Evolutionary conservation across 2,113 vertebrate species (phyloP).

Genomic region (Dromas ardeola): DNA sequence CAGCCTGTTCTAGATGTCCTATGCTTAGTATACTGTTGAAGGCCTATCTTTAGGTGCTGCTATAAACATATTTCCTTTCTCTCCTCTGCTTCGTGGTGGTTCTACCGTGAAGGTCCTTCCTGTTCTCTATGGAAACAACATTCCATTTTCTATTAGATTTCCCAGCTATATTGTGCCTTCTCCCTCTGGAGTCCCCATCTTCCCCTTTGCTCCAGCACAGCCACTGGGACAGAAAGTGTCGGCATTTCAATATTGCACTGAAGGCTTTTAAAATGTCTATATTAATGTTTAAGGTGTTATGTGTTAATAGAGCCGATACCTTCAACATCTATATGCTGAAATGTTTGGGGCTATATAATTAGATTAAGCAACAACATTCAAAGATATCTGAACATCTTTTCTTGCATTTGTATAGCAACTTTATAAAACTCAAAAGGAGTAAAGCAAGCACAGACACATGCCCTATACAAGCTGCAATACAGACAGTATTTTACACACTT

Average conservation of each 20-base stretch:
- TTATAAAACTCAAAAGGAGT: slow-evolving; percentile 47
- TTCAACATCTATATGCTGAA: slow-evolving; percentile 44
- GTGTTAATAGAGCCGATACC: slow-evolving; percentile 1
- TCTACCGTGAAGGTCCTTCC: background rate
- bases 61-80: background rate
- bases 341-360: slow-evolving; percentile 26
- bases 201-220: background rate
- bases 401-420: slow-evolving; percentile 55
- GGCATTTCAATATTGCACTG: background rate
- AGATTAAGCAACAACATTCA: slow-evolving; percentile 51
- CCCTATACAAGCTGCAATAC: slow-evolving; percentile 66
- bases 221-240: background rate
- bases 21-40: background rate
- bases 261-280: background rate
- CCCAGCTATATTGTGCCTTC: background rate
- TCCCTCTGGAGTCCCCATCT: background rate
- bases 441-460: slow-evolving; percentile 65
- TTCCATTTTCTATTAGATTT: background rate
- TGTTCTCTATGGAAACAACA: background rate
- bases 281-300: background rate
- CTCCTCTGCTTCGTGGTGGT: background rate
- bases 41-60: background rate
- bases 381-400: slow-evolving; percentile 43
- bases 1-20: slow-evolving; percentile 53
- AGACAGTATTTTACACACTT: slow-evolving; percentile 60